These are phyloP conservation scores for Orgyia antiqua DNA, from an alignment of 2,888 invertebrate genomes.

Conservation along the genomic window DNA sequence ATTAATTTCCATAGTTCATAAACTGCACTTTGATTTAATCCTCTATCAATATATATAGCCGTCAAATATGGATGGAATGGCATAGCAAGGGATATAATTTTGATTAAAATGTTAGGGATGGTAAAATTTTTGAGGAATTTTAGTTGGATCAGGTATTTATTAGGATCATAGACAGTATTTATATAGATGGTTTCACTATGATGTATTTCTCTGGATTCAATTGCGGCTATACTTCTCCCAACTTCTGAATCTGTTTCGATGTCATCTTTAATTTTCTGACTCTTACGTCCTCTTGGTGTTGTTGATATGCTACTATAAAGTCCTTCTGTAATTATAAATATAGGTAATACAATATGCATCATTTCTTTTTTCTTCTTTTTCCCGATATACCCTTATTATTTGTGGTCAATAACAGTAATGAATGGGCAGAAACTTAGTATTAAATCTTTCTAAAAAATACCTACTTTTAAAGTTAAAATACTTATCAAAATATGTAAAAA, in stretches of 20 bases:
- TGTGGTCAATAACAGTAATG: too few species aligned
- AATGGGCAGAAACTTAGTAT: too few species aligned
- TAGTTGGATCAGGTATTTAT: slow-evolving; percentile 1
- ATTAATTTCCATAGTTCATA: background rate
- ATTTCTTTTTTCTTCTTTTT: too few species aligned
- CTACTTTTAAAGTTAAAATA: too few species aligned
- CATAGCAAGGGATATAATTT: slow-evolving; percentile 1
- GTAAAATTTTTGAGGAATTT: slow-evolving; percentile 1
- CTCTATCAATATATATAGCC: slow-evolving; percentile 1
- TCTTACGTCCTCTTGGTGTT: background rate
- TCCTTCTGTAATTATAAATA: background rate
- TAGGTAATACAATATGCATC: background rate
- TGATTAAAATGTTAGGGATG: slow-evolving; percentile 1
- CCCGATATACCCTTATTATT: too few species aligned
- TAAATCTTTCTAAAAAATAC: too few species aligned
- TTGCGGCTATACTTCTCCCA: background rate
- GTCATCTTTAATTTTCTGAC: background rate
- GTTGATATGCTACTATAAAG: background rate
- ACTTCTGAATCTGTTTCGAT: background rate
- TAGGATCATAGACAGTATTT: slow-evolving; percentile 1
- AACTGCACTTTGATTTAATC: background rate
- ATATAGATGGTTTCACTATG: background rate
- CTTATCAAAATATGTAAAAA: too few species aligned
- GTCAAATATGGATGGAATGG: slow-evolving; percentile 2
- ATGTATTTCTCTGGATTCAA: background rate